phyloP scores from a whole-genome alignment of 1,140 invertebrate genomes.

The Sarcophaga bullata region DNA sequence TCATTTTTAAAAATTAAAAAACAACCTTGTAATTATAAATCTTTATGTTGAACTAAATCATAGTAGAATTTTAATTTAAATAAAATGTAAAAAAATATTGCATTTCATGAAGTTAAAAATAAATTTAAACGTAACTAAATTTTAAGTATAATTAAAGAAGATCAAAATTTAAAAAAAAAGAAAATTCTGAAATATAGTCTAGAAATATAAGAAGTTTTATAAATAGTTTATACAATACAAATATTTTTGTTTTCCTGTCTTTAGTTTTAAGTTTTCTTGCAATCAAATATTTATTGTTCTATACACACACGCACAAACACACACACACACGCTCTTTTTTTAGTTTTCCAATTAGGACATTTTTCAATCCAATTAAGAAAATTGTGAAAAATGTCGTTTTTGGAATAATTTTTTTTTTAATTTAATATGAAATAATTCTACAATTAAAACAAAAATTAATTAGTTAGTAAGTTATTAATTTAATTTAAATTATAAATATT shows the following conservation, averaged over 20 bases:
- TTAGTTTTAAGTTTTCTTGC: background rate
- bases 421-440: conserved; percentile 12
- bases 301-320: background rate
- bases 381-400: conserved; percentile 33
- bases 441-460: background rate
- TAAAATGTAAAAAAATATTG: conserved; percentile 6
- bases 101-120: conserved; percentile 9
- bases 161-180: no score
- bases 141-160: no score
- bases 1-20: no score
- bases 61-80: conserved; percentile 35
- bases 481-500: background rate
- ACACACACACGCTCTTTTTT: background rate
- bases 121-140: no score
- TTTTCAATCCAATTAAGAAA: background rate
- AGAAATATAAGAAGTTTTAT: background rate
- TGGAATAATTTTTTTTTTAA: conserved; percentile 34
- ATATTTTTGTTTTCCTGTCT: conserved; percentile 8
- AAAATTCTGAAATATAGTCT: no score
- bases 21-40: background rate
- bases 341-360: conserved; percentile 33
- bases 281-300: conserved; percentile 31
- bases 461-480: background rate
- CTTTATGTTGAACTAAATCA: background rate
- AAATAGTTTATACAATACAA: background rate